These are phyloP conservation scores for Catharus minimus DNA, from an alignment of 2,113 vertebrate genomes.

Conservation along the genomic window DNA sequence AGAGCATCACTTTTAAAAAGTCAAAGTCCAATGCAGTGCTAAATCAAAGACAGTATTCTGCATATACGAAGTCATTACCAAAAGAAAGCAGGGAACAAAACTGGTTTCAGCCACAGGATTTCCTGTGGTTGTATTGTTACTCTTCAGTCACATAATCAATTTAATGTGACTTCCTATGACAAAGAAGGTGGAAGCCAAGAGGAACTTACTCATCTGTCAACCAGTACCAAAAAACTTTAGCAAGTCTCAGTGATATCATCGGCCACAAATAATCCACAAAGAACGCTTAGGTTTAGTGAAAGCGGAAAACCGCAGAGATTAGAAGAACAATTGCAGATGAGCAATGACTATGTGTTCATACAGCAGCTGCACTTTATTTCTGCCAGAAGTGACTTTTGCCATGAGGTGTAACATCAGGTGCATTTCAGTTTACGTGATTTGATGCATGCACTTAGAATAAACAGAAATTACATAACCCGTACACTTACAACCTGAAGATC, in stretches of 20 bases:
- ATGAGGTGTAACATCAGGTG: not conserved
- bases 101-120: constrained; percentile 72
- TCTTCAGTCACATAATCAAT: constrained; percentile 45
- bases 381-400: not conserved
- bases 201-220: constrained; percentile 44
- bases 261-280: not conserved
- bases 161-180: constrained; percentile 57
- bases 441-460: not conserved
- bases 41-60: not conserved
- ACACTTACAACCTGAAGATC: not conserved
- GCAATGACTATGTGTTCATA: not conserved
- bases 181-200: constrained; percentile 47
- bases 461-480: not conserved
- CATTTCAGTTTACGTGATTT: not conserved
- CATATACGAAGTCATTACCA: not conserved
- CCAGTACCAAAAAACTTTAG: not conserved
- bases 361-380: not conserved
- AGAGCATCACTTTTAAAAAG: not conserved
- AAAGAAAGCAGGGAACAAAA: constrained; percentile 13
- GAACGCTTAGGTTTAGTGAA: not conserved
- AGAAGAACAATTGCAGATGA: not conserved
- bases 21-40: rapidly evolving
- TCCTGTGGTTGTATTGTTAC: constrained; percentile 65
- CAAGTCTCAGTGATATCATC: not conserved
- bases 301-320: not conserved